Base-by-base conservation (phyloP, 2,113 vertebrate species). In the Rhinichthys klamathensis region DNA sequence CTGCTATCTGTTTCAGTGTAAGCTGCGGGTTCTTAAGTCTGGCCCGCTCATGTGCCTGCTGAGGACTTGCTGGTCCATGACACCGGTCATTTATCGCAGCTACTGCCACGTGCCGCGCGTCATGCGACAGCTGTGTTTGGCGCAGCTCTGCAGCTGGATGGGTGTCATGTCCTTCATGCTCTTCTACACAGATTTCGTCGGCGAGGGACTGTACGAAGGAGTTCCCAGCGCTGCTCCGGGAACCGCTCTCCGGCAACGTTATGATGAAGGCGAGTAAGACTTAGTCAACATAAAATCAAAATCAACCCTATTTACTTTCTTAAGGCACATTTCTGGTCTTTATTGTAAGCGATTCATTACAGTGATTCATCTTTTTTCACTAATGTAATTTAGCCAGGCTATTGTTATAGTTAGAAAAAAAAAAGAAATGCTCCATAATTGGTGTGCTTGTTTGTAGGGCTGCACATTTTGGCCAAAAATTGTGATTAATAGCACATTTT, bases 121-220 rank as follows among this genome's bases (percentile, higher is more conserved):
- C 25, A 94, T 96, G 94, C 89, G 88, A 80, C 94, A 92, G 88
- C 94, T 96, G 74, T 96, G 94, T 16, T 81, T 91, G 76, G 94
- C 95, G 3, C 95, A 96, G 91, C 94, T 96, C n/a, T 95, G 95
- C 91, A 95, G 94, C 92, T 96, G 95, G 95, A 94, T 95, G 92
- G 94, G 95, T 0, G 92, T 96, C 84, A 95, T 95, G 95, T 95
- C 93, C 13, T 96, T 96, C 54, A 94, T 95, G 93, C 94, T 96
- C 10, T 96, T 96, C 91, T 96, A 95, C 94, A 96, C 95, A 3
- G 95, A 95, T 93, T 96, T 95, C 89, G 91, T 96, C 35, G 95
- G 95, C 1, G 95, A 95, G 84, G 95, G 95, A 25, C 87, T 96
- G 30, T 96, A 96, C 4, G 90, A 90, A 54, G 95, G 95, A 1